Percentiles rank a stretch among this genome's conserved stretches.
Conservation (phyloP, 2,888 invertebrate species). For the Boloria euphrosyne region DNA sequence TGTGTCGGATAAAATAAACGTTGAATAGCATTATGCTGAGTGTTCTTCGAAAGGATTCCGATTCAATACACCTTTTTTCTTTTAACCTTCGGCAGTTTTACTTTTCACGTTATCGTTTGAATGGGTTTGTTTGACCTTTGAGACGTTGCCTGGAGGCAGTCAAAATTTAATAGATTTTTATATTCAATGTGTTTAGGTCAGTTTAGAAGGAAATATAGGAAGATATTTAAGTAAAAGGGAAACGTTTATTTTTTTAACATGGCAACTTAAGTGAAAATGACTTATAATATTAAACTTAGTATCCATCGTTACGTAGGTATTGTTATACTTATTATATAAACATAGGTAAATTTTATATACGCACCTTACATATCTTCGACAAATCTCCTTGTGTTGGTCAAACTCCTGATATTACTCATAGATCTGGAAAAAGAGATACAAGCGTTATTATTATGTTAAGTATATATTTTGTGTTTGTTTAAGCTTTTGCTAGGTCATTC, state of each 20-base stretch:
- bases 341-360: constrained; percentile 34
- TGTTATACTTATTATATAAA: not conserved
- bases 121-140: constrained; percentile 33
- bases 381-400: constrained; percentile 45
- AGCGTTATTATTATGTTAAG: no score
- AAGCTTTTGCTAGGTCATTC: no score
- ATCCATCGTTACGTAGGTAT: no score
- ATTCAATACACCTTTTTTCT: constrained; percentile 54
- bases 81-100: constrained; percentile 38
- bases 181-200: not conserved
- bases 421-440: constrained; percentile 59
- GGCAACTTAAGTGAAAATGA: no score
- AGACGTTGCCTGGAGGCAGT: constrained; percentile 25
- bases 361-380: constrained; percentile 60
- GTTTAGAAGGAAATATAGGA: not conserved
- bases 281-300: no score
- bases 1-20: constrained; percentile 58
- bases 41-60: constrained; percentile 62
- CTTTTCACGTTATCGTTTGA: constrained; percentile 35
- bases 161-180: constrained; percentile 18
- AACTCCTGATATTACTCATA: constrained; percentile 47
- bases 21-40: constrained; percentile 63
- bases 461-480: no score
- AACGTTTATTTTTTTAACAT: no score
- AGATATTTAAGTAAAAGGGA: not conserved